A percentile compares a stretch with the other conserved stretches of the same genome.
These are phyloP conservation scores for Brachyptera putata DNA, from an alignment of 2,888 invertebrate genomes.

Conservation along the genomic window DNA sequence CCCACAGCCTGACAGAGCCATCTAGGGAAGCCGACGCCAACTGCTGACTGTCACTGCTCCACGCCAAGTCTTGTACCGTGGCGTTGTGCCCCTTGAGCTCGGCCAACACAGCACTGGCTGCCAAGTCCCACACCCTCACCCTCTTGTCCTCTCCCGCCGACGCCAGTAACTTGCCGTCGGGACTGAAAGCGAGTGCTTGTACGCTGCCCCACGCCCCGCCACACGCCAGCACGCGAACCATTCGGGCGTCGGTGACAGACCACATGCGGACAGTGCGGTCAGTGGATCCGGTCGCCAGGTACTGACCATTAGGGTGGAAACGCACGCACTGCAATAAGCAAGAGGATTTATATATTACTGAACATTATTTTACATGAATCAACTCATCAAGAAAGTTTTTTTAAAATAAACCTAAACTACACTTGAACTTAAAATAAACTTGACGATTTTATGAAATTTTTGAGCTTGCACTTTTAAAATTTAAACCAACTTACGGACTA, in stretches of 20 bases:
- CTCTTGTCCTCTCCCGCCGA: constrained; percentile 58
- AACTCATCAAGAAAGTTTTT: too few species aligned
- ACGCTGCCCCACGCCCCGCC: constrained; percentile 71
- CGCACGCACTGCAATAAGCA: constrained; percentile 60
- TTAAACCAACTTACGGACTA: too few species aligned
- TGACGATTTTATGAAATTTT: constrained; percentile 4
- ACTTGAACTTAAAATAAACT: too few species aligned
- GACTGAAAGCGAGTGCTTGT: constrained; percentile 75
- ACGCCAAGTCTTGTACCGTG: constrained; percentile 57
- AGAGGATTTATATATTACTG: too few species aligned
- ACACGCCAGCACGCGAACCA: constrained; percentile 73
- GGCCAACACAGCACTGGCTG: constrained; percentile 57
- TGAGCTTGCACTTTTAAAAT: too few species aligned
- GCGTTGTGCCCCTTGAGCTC: constrained; percentile 63
- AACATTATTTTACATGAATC: too few species aligned
- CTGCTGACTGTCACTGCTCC: constrained; percentile 55
- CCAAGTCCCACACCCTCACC: constrained; percentile 61
- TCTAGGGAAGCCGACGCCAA: constrained; percentile 66
- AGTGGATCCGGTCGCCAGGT: constrained; percentile 85
- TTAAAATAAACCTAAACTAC: too few species aligned
- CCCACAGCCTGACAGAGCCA: constrained; percentile 63
- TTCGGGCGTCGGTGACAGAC: constrained; percentile 76
- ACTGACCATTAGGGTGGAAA: constrained; percentile 89
- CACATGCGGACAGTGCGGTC: constrained; percentile 86
- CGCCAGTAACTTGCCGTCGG: constrained; percentile 77